These are phyloP conservation scores for Steinernema khuongi DNA, from an alignment of 1,140 invertebrate genomes.

Conservation along the genomic window DNA sequence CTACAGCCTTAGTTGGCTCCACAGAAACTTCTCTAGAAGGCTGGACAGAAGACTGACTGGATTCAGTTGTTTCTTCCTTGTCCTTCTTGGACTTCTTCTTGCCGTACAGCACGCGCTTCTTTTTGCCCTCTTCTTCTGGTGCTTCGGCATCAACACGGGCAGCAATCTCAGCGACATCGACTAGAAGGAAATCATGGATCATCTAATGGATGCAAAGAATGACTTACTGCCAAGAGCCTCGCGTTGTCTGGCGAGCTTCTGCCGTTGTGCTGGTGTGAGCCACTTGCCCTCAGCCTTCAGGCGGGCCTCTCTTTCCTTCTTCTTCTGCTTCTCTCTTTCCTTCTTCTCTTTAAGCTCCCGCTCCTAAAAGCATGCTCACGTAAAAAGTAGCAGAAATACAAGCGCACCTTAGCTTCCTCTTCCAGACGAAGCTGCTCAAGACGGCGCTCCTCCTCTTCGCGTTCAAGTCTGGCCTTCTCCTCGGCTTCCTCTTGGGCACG, in stretches of 20 bases:
- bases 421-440: background rate
- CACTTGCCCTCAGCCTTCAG: conserved; percentile 89
- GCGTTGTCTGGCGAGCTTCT: conserved; percentile 68
- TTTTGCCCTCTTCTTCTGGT: background rate
- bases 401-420: conserved; percentile 10
- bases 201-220: background rate
- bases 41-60: background rate
- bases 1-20: background rate
- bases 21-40: background rate
- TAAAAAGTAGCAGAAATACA: conserved; percentile 9
- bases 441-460: background rate
- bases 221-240: background rate
- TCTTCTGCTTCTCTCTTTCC: conserved; percentile 83
- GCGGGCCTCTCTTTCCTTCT: conserved; percentile 85
- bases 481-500: background rate
- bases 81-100: background rate
- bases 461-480: background rate
- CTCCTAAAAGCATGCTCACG: conserved; percentile 44
- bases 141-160: background rate
- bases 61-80: background rate
- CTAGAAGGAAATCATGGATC: background rate
- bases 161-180: background rate
- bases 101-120: background rate
- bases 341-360: conserved; percentile 68
- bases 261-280: conserved; percentile 78